Conservation (phyloP, 2,113 vertebrate genomes). For the Tapirus terrestris region DNA sequence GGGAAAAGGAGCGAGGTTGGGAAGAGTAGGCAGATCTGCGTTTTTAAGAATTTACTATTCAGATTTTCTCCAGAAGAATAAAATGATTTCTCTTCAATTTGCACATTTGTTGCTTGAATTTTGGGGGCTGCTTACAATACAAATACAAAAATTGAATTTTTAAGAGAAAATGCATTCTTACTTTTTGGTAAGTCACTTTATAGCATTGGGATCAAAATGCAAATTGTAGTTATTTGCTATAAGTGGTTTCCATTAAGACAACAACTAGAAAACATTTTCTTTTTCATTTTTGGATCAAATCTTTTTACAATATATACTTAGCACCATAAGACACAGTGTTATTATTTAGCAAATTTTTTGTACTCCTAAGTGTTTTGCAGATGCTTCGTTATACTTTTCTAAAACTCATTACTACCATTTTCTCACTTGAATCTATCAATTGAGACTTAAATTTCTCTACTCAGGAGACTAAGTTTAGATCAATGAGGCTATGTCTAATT, state of each 20-base stretch:
- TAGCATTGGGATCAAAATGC: background rate
- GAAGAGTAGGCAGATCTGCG: background rate
- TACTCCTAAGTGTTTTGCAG: background rate
- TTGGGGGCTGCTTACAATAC: background rate
- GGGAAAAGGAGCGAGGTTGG: background rate
- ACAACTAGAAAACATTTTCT: background rate
- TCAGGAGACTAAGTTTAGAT: background rate
- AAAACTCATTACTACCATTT: background rate
- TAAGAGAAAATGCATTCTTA: background rate
- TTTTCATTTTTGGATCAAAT: background rate
- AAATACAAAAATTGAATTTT: slow-evolving; percentile 37
- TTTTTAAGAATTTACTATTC: background rate
- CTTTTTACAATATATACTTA: background rate
- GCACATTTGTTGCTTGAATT: background rate
- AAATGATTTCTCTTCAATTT: background rate
- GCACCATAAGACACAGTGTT: background rate
- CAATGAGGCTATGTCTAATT: background rate
- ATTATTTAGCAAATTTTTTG: background rate
- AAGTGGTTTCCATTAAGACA: slow-evolving; percentile 36
- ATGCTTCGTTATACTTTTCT: background rate
- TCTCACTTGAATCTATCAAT: background rate
- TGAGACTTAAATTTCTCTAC: background rate
- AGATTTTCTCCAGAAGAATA: background rate
- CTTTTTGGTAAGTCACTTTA: slow-evolving; percentile 12
- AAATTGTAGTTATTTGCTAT: background rate